Conservation (phyloP, 2,113 vertebrate genomes). For the Epinephelus fuscoguttatus region DNA sequence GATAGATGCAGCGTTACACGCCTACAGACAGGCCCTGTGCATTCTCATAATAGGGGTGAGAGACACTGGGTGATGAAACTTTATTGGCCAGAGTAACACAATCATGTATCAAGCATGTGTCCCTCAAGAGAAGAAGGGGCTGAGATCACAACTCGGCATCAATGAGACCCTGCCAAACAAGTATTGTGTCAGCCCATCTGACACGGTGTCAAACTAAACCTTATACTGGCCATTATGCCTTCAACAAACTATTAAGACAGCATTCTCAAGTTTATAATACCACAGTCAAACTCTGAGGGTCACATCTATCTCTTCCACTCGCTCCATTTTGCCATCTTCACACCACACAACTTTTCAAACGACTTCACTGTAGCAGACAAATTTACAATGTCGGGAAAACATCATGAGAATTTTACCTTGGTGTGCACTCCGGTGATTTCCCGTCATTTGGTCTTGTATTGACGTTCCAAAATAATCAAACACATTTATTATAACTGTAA, state of each 20-base stretch:
- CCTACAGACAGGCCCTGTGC: neutral
- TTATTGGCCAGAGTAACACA: constrained; percentile 29
- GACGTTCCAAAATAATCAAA: no score
- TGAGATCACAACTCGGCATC: neutral
- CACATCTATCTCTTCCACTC: neutral
- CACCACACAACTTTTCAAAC: no score
- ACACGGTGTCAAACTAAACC: constrained; percentile 18
- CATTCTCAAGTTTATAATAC: constrained; percentile 4
- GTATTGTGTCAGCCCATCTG: constrained; percentile 2
- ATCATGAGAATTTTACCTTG: neutral
- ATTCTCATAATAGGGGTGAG: constrained; percentile 2
- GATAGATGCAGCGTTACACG: no score
- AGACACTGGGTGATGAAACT: constrained; percentile 40
- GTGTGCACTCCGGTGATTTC: no score
- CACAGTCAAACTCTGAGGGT: constrained; percentile 12
- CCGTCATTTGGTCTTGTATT: no score
- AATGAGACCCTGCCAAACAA: constrained; percentile 13
- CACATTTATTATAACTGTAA: no score
- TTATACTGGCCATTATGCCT: neutral
- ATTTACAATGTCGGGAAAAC: no score
- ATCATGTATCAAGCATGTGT: neutral
- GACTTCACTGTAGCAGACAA: no score
- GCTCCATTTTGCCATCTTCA: no score
- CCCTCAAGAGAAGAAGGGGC: constrained; percentile 9
- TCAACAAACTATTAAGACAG: constrained; percentile 10